Percentiles rank a stretch among this genome's conserved stretches.
Evolutionary conservation across 2,113 vertebrate genomes (phyloP).

Genomic region (Chloropsis cyanopogon): DNA sequence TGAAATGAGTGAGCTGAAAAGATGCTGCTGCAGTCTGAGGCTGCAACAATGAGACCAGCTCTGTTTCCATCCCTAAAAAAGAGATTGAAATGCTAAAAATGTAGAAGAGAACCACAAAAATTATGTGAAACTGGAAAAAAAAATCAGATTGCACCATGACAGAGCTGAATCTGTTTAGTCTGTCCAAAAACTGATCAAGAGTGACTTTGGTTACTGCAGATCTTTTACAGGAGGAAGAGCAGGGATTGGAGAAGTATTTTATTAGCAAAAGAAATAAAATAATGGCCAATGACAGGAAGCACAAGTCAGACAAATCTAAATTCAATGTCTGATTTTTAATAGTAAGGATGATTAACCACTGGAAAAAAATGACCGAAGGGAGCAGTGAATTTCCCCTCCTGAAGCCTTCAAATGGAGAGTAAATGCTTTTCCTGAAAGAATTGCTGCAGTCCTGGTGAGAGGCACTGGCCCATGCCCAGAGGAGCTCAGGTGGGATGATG

Average conservation of each 20-base stretch:
- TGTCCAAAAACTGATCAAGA: not conserved
- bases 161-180: not conserved
- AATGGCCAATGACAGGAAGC: not conserved
- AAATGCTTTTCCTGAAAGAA: not conserved
- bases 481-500: not conserved
- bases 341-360: slow-evolving; percentile 30
- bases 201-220: not conserved
- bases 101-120: not conserved
- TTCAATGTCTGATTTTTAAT: not conserved
- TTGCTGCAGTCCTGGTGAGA: not conserved
- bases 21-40: not conserved
- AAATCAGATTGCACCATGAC: not conserved
- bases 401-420: not conserved
- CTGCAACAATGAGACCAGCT: not conserved
- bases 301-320: not conserved
- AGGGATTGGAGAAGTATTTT: not conserved
- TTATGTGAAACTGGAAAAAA: not conserved
- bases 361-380: not conserved
- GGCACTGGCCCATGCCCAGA: not conserved
- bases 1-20: not conserved
- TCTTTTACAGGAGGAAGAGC: not conserved
- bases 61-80: not conserved
- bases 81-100: not conserved
- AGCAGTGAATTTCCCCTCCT: not conserved
- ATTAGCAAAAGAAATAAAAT: not conserved